Evolutionary conservation across 2,888 invertebrate species (phyloP).

Genomic region (Drosophila peninsularis): DNA sequence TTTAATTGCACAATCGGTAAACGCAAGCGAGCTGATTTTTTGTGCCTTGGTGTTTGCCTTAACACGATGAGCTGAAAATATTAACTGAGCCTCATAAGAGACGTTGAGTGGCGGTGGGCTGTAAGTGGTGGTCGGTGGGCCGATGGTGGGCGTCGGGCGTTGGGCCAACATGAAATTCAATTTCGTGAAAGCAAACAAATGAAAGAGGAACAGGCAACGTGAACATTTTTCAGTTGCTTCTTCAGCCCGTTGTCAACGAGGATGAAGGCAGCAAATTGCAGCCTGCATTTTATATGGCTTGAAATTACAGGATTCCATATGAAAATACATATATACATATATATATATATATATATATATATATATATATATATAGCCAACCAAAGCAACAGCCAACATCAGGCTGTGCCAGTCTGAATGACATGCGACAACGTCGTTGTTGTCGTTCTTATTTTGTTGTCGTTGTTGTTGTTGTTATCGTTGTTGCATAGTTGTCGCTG

Average conservation of each 20-base stretch:
- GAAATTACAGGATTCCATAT: conserved; percentile 66
- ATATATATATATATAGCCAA: conserved; percentile 10
- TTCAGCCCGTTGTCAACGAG: conserved; percentile 51
- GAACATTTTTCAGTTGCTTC: conserved; percentile 61
- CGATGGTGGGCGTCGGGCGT: conserved; percentile 1
- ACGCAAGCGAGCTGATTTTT: conserved; percentile 59
- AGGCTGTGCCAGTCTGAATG: conserved; percentile 47
- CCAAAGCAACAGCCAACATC: conserved; percentile 27
- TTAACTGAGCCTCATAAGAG: conserved; percentile 46
- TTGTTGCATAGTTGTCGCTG: conserved; percentile 69
- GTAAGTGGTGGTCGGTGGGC: neutral
- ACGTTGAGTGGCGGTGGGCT: neutral
- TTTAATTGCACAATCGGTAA: conserved; percentile 78
- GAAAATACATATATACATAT: conserved; percentile 2
- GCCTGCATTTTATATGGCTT: conserved; percentile 75
- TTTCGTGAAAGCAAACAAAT: conserved; percentile 76
- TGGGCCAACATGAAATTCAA: conserved; percentile 68
- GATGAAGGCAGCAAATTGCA: conserved; percentile 64
- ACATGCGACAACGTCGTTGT: conserved; percentile 62
- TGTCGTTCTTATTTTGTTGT: conserved; percentile 24
- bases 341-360: conserved; percentile 17
- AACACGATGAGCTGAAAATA: conserved; percentile 70
- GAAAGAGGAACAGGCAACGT: conserved; percentile 30
- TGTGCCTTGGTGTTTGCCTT: conserved; percentile 60
- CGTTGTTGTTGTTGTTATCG: conserved; percentile 13